Percentiles rank a stretch among this genome's conserved stretches.
phyloP scores from a whole-genome alignment of 1,140 invertebrate genomes.

The Dendrolimus kikuchii region DNA sequence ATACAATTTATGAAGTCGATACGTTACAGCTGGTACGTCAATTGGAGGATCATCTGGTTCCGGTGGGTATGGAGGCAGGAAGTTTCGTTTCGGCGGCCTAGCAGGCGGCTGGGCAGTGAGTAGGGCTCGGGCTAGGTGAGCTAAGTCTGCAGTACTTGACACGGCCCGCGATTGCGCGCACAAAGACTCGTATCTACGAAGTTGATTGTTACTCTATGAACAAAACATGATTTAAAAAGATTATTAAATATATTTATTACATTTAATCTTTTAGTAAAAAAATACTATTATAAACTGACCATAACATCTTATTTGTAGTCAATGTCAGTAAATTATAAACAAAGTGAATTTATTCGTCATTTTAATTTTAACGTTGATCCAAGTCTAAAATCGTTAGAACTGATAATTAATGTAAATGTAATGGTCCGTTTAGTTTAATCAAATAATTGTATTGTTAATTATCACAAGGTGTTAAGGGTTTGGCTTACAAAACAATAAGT shows the following conservation, averaged over 20 bases:
- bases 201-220: constrained; percentile 81
- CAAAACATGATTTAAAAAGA: constrained; percentile 6
- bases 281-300: background rate
- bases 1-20: background rate
- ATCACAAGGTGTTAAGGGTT: too few species aligned
- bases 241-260: too few species aligned
- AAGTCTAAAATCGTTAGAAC: too few species aligned
- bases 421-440: too few species aligned
- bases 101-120: constrained; percentile 74
- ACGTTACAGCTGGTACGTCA: constrained; percentile 52
- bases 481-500: too few species aligned
- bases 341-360: too few species aligned
- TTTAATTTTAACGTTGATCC: too few species aligned
- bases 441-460: too few species aligned
- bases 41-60: constrained; percentile 58
- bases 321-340: too few species aligned
- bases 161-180: constrained; percentile 80
- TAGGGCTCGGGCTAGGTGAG: constrained; percentile 80
- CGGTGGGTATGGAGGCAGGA: constrained; percentile 76
- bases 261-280: too few species aligned
- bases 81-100: constrained; percentile 76
- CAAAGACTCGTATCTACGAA: constrained; percentile 83
- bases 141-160: constrained; percentile 79
- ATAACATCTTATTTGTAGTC: background rate
- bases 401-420: too few species aligned